These are phyloP conservation scores for Pogonocichla stellata DNA, from an alignment of 2,113 vertebrate genomes.

Conservation along the genomic window DNA sequence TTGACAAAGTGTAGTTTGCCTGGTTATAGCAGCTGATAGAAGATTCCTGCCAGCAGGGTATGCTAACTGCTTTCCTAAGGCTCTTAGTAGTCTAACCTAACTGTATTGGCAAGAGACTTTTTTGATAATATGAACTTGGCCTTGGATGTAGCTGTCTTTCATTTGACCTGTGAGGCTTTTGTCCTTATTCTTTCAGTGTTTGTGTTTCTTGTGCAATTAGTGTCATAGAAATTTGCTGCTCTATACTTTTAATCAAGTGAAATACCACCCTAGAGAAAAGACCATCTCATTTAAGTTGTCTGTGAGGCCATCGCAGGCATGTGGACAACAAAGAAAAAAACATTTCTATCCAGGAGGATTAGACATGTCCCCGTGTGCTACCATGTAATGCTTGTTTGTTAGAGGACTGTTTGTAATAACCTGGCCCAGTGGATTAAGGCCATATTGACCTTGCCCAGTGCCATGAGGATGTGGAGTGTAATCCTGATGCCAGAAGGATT, in stretches of 20 bases:
- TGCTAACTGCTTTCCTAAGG: neutral
- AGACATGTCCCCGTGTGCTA: fast-evolving
- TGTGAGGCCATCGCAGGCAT: neutral
- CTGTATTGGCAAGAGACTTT: neutral
- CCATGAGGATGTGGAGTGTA: neutral
- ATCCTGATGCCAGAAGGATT: neutral
- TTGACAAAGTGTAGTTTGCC: neutral
- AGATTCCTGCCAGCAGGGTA: neutral
- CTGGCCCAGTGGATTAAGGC: neutral
- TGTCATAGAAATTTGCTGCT: neutral
- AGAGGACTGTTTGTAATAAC: neutral
- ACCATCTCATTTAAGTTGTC: neutral
- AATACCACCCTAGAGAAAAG: neutral
- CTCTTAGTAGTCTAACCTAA: neutral
- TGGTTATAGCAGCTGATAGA: neutral
- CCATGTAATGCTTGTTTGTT: neutral
- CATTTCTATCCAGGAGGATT: neutral
- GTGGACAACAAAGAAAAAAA: neutral
- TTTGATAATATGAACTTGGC: neutral
- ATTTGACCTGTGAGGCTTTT: neutral
- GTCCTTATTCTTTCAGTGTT: neutral
- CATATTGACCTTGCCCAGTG: neutral
- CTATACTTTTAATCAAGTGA: neutral
- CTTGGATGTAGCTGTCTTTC: neutral
- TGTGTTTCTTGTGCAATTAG: neutral